Evolutionary conservation across 37 sponge, comb jelly and placozoan species (phyloP).

Genomic region (Mnemiopsis leidyi): DNA sequence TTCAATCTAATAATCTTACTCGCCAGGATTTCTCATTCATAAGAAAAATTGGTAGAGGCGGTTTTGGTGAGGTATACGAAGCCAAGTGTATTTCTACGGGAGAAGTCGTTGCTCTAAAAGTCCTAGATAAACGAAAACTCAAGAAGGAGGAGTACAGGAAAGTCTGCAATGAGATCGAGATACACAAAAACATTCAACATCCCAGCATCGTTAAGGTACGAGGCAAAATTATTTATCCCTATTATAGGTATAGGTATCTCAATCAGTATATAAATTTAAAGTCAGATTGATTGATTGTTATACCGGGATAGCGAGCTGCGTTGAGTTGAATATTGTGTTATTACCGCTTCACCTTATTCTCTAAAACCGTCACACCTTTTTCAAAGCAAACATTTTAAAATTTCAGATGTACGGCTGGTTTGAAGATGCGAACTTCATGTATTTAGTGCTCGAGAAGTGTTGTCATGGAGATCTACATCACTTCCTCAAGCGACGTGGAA

Average conservation of each 20-base stretch:
- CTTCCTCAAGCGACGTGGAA: not conserved
- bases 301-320: too few species aligned
- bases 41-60: slow-evolving; percentile 21
- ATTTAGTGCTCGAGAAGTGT: not conserved
- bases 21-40: not conserved
- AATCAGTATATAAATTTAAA: too few species aligned
- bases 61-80: slow-evolving; percentile 31
- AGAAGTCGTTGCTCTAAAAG: slow-evolving; percentile 17
- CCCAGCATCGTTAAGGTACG: slow-evolving; percentile 33
- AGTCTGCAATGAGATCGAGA: slow-evolving; percentile 54
- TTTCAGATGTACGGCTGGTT: slow-evolving; percentile 57
- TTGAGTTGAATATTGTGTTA: too few species aligned
- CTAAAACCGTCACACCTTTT: too few species aligned
- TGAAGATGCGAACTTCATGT: slow-evolving; percentile 21
- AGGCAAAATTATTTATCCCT: too few species aligned
- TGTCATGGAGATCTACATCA: slow-evolving; percentile 20
- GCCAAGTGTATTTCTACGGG: not conserved
- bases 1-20: too few species aligned
- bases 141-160: not conserved
- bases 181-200: slow-evolving; percentile 16
- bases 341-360: too few species aligned
- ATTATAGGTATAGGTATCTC: too few species aligned
- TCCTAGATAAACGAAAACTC: slow-evolving; percentile 18
- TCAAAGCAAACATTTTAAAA: not conserved
- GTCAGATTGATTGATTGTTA: too few species aligned